phyloP scores from a whole-genome alignment of 2,113 vertebrate species.

The western clawed frog (Xenopus tropicalis) region DNA sequence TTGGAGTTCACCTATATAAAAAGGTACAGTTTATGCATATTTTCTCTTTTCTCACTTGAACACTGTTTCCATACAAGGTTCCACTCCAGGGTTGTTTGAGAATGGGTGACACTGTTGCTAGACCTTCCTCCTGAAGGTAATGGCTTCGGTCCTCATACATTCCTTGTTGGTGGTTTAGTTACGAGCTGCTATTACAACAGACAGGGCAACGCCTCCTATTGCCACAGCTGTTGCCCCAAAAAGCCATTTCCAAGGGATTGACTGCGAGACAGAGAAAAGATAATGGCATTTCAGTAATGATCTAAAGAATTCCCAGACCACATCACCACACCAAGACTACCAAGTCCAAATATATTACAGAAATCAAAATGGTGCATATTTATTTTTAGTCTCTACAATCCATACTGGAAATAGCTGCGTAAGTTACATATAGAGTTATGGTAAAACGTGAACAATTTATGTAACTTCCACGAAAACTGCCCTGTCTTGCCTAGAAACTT shows the following conservation, averaged over 20 bases:
- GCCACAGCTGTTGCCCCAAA: slow-evolving; percentile 92
- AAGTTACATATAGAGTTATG: no score
- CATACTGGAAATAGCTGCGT: no score
- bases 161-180: slow-evolving; percentile 66
- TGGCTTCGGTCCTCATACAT: slow-evolving; percentile 31
- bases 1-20: neutral
- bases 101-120: rapidly evolving
- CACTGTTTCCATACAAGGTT: neutral
- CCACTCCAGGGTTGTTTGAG: neutral
- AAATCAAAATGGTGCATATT: no score
- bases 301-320: no score
- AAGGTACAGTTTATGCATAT: neutral
- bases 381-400: no score
- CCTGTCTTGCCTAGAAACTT: no score
- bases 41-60: slow-evolving; percentile 17
- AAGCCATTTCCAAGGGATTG: slow-evolving; percentile 91
- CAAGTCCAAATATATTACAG: no score
- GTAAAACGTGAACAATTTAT: no score
- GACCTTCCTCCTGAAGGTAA: neutral
- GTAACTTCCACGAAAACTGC: no score
- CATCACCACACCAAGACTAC: no score
- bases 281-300: neutral
- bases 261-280: slow-evolving; percentile 47
- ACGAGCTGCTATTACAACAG: slow-evolving; percentile 92
- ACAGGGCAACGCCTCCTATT: slow-evolving; percentile 89